Percentiles rank a stretch among this genome's conserved stretches.
Evolutionary conservation across 2,888 invertebrate genomes (phyloP).

Genomic region (Orthosia gothica): DNA sequence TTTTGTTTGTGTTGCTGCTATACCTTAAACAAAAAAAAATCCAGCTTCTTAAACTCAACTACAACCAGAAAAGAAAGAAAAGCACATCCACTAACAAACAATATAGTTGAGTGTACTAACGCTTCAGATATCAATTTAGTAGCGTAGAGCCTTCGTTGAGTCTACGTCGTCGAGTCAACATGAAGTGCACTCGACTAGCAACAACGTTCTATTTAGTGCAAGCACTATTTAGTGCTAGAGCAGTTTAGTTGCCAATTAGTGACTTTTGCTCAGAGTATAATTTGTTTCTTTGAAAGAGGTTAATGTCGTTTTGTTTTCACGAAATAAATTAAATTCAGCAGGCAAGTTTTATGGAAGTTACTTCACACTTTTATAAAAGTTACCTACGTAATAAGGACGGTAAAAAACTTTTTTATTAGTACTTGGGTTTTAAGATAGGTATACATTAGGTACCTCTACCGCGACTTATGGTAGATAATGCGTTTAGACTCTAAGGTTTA

Average conservation of each 20-base stretch:
- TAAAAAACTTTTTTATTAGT: no score
- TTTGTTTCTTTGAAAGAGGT: not conserved
- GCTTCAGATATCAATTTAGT: constrained; percentile 36
- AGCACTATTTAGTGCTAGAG: constrained; percentile 4
- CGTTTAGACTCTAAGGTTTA: no score
- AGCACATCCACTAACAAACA: not conserved
- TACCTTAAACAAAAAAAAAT: not conserved
- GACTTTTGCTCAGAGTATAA: not conserved
- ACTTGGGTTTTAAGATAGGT: no score
- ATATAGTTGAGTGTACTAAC: constrained; percentile 1
- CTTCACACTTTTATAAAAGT: no score
- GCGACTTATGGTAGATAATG: no score
- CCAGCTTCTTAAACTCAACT: no score
- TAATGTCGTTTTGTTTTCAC: not conserved
- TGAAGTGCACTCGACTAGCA: constrained; percentile 11
- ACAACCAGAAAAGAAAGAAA: not conserved
- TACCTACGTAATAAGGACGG: no score
- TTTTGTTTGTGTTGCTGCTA: no score
- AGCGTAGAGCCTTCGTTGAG: constrained; percentile 1
- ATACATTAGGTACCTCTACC: no score
- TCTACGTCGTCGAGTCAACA: not conserved
- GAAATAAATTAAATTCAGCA: not conserved
- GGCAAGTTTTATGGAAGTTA: no score
- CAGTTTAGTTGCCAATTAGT: constrained; percentile 27
- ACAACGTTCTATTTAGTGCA: not conserved